phyloP scores from a whole-genome alignment of 2,113 vertebrate genomes.

The Saccopteryx leptura region DNA sequence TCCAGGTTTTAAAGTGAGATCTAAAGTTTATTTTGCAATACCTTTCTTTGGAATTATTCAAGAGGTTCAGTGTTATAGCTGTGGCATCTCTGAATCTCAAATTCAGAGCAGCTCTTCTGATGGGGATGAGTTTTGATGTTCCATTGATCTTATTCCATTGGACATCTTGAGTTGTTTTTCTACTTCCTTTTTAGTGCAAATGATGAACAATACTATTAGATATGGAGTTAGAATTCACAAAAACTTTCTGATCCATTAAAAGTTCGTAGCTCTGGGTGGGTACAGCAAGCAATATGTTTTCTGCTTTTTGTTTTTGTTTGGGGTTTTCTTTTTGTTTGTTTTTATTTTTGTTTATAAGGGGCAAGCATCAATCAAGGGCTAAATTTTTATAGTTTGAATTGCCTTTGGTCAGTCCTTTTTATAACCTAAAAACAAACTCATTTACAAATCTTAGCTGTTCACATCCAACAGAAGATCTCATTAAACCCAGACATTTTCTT shows the following conservation, averaged over 20 bases:
- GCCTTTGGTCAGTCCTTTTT: background rate
- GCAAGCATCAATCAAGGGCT: background rate
- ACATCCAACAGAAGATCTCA: background rate
- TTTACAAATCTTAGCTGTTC: slow-evolving; percentile 37
- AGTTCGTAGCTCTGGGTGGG: background rate
- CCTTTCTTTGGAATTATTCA: background rate
- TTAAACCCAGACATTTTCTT: slow-evolving; percentile 48
- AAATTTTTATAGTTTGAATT: slow-evolving; percentile 54
- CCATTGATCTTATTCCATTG: background rate
- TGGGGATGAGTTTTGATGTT: background rate
- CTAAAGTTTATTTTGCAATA: background rate
- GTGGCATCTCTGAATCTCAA: background rate
- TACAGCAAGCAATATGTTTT: background rate
- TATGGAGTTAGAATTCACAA: background rate
- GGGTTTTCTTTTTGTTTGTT: background rate
- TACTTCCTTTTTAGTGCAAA: background rate
- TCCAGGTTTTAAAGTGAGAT: slow-evolving; percentile 43
- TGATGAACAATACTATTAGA: background rate
- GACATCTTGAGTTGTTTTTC: background rate
- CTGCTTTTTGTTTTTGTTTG: background rate
- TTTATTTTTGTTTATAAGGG: background rate
- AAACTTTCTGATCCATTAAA: background rate
- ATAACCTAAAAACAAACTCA: slow-evolving; percentile 16
- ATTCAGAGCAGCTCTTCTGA: background rate
- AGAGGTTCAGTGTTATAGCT: background rate